These are phyloP conservation scores for Macrostomum lignano DNA, from an alignment of 1,140 invertebrate species.

Conservation along the genomic window DNA sequence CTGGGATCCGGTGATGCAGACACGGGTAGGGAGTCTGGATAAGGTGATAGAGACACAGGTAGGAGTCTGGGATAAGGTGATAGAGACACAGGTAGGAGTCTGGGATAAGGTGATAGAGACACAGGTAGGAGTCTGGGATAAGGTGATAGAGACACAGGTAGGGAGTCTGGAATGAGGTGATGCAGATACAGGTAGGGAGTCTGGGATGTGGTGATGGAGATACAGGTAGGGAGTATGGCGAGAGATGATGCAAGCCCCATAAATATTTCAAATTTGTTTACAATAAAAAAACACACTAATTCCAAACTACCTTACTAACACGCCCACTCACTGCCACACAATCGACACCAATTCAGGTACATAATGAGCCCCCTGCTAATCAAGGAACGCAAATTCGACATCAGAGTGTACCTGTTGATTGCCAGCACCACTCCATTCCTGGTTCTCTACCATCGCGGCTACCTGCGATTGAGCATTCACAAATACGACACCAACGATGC, in stretches of 20 bases:
- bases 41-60: no score
- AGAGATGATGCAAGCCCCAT: no score
- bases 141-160: no score
- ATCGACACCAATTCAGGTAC: constrained; percentile 13
- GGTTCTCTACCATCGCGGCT: constrained; percentile 25
- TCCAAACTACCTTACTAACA: not conserved
- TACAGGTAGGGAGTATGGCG: no score
- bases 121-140: no score
- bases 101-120: no score
- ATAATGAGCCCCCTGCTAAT: constrained; percentile 22
- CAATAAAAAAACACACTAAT: constrained; percentile 2
- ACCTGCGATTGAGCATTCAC: constrained; percentile 20
- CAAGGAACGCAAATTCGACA: constrained; percentile 25
- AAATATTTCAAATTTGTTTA: constrained; percentile 3
- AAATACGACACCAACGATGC: constrained; percentile 17
- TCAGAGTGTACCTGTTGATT: constrained; percentile 26
- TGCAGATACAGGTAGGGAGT: not conserved
- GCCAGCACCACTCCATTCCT: constrained; percentile 22
- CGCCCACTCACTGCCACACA: not conserved
- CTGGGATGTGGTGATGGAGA: not conserved
- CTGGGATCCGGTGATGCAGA: no score
- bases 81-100: no score
- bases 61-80: no score
- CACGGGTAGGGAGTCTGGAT: no score
- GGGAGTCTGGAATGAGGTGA: no score